A percentile compares a stretch with the other conserved stretches of the same genome.
phyloP scores from a whole-genome alignment of 2,888 invertebrate genomes.

The Acronicta psi region DNA sequence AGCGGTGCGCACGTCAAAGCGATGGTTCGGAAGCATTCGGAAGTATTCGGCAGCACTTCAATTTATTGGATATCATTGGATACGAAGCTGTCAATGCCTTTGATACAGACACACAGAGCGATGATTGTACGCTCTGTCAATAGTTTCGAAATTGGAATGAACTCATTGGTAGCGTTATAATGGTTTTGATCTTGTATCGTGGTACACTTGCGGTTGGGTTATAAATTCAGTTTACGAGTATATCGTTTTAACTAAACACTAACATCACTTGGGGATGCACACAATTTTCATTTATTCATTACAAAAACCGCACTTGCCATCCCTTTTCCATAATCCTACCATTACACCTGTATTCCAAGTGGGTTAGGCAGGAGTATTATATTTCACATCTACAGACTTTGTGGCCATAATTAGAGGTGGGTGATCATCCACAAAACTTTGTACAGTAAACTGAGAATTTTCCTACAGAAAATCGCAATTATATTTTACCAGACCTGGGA shows the following conservation, averaged over 20 bases:
- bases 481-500: too few species aligned
- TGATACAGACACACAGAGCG: conserved; percentile 58
- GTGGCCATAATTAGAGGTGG: too few species aligned
- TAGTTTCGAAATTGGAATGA: conserved; percentile 51
- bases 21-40: conserved; percentile 43
- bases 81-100: conserved; percentile 67
- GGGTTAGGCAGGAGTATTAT: too few species aligned
- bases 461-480: too few species aligned
- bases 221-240: not conserved
- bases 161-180: conserved; percentile 36
- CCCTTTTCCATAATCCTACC: not conserved
- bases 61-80: conserved; percentile 71
- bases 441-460: too few species aligned
- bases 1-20: conserved; percentile 49
- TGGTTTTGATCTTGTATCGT: conserved; percentile 23
- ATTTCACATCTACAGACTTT: too few species aligned
- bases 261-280: too few species aligned
- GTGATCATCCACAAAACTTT: too few species aligned
- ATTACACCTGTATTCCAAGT: not conserved
- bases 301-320: too few species aligned
- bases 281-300: too few species aligned
- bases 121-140: conserved; percentile 59
- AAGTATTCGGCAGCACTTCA: conserved; percentile 55
- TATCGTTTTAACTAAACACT: too few species aligned
- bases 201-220: conserved; percentile 4